Percentiles rank a stretch among this genome's conserved stretches.
Evolutionary conservation across 1,140 invertebrate genomes (phyloP).

Genomic region (Trachymyrmex cornetzi): DNA sequence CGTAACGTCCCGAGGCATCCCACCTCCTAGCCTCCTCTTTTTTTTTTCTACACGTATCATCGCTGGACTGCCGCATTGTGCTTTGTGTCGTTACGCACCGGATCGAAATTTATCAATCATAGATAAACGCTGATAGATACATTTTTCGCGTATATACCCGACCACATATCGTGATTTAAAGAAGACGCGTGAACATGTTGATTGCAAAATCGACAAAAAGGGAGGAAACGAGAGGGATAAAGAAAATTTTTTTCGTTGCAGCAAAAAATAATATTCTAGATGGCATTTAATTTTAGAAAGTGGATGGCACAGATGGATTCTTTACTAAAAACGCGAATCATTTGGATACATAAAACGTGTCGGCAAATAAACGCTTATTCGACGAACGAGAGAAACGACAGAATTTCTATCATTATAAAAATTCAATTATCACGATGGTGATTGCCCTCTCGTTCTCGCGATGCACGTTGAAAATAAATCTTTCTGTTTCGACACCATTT

Average conservation of each 20-base stretch:
- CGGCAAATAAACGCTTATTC: conserved; percentile 47
- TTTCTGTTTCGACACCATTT: conserved; percentile 16
- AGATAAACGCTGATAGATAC: conserved; percentile 40
- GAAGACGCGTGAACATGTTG: conserved; percentile 1
- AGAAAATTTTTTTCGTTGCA: background rate
- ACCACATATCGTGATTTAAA: conserved; percentile 22
- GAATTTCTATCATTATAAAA: conserved; percentile 52
- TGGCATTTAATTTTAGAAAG: conserved; percentile 51
- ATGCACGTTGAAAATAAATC: conserved; percentile 60
- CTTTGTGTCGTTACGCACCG: conserved; percentile 28
- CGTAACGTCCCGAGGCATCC: conserved; percentile 6
- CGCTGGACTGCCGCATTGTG: conserved; percentile 21
- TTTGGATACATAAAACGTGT: conserved; percentile 9
- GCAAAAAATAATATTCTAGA: conserved; percentile 20
- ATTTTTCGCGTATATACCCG: conserved; percentile 11
- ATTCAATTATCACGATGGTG: conserved; percentile 60
- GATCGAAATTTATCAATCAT: conserved; percentile 53
- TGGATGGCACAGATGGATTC: background rate
- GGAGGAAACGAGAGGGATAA: background rate
- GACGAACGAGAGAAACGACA: background rate
- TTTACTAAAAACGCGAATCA: conserved; percentile 1
- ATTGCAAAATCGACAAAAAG: conserved; percentile 6
- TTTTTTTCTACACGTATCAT: conserved; percentile 18
- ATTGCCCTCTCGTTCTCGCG: conserved; percentile 31
- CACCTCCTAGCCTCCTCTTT: background rate